Percentiles rank a stretch among this genome's conserved stretches.
Conservation (phyloP, 2,888 invertebrate genomes). For the Xestia sexstrigata region DNA sequence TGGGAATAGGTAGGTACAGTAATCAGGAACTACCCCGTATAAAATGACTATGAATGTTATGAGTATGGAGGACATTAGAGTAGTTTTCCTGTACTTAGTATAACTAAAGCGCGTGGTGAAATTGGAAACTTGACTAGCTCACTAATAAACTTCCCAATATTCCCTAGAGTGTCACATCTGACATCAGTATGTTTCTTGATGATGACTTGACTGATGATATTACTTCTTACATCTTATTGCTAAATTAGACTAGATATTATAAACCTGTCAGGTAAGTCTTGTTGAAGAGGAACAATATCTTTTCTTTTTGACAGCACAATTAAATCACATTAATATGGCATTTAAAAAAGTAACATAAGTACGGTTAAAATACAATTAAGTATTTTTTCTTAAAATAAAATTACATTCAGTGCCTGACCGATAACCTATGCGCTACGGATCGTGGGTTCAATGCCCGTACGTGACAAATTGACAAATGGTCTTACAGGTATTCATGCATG, state of each 20-base stretch:
- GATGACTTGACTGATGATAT: no score
- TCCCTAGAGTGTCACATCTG: neutral
- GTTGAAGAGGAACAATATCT: neutral
- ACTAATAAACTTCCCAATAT: slow-evolving; percentile 1
- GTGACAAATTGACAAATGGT: slow-evolving; percentile 8
- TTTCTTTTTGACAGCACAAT: neutral
- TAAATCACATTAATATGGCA: neutral
- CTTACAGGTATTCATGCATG: neutral
- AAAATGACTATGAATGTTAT: neutral
- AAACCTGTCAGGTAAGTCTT: neutral
- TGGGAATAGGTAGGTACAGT: no score
- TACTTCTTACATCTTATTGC: neutral
- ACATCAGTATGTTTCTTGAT: no score
- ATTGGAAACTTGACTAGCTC: neutral
- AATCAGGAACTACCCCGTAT: neutral
- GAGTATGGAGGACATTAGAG: neutral
- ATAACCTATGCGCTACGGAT: neutral
- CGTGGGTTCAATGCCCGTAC: neutral
- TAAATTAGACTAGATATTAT: slow-evolving; percentile 7
- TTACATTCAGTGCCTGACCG: neutral
- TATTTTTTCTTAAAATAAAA: neutral
- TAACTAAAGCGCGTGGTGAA: neutral
- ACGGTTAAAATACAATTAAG: no score
- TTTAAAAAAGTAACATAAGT: neutral
- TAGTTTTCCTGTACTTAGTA: neutral